Evolutionary conservation across 2,888 invertebrate genomes (phyloP).

Genomic region (Coleophora deauratella): DNA sequence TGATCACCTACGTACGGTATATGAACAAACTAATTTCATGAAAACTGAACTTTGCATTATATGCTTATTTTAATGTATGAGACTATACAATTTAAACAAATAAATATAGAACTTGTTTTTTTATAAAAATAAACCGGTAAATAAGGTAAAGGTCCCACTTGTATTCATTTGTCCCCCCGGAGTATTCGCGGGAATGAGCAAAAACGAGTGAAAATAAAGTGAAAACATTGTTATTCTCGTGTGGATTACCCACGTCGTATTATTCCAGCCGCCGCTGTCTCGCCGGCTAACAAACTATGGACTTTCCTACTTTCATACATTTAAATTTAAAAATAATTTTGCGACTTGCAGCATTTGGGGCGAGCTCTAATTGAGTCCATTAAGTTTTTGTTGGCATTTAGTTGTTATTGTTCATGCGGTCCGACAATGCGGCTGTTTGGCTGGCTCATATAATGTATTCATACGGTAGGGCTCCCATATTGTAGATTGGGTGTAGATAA

Average conservation of each 20-base stretch:
- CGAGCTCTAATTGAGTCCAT: constrained; percentile 39
- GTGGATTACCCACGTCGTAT: constrained; percentile 54
- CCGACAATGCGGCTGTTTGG: neutral
- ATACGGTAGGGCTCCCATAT: no score
- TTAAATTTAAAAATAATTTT: constrained; percentile 42
- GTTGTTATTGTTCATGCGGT: constrained; percentile 6
- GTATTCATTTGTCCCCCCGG: constrained; percentile 47
- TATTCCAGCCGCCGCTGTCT: constrained; percentile 39
- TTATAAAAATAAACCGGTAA: constrained; percentile 41
- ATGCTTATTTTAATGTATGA: no score
- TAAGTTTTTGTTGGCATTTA: constrained; percentile 25
- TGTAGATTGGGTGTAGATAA: no score
- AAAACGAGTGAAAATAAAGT: constrained; percentile 64
- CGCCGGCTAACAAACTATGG: constrained; percentile 40
- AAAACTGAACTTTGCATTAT: no score
- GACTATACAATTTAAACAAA: no score
- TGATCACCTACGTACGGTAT: no score
- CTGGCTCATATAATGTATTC: no score
- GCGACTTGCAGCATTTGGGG: constrained; percentile 25
- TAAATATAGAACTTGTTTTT: constrained; percentile 22
- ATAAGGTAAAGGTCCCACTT: constrained; percentile 47
- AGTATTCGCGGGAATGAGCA: constrained; percentile 52
- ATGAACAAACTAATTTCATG: no score
- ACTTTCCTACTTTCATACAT: constrained; percentile 32
- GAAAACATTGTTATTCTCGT: constrained; percentile 63